phyloP scores from a whole-genome alignment of 2,797 vertebrate species.

The Sphenodon punctatus region DNA sequence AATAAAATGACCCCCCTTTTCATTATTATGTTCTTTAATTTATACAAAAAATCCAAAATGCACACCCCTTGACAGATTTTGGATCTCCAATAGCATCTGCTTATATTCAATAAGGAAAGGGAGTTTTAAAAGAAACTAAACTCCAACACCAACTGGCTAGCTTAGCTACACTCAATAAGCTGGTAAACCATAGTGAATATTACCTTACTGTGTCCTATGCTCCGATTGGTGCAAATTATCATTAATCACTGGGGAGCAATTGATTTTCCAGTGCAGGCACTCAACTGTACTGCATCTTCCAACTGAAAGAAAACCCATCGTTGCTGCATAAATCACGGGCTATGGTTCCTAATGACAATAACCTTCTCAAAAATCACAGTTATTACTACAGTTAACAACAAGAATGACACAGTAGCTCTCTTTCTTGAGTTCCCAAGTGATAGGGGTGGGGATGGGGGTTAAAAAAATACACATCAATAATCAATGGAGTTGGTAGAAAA shows the following conservation, averaged over 20 bases:
- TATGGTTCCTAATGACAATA: neutral
- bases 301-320: neutral
- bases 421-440: constrained; percentile 11
- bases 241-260: neutral
- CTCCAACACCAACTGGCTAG: accelerated
- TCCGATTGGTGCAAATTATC: constrained; percentile 11
- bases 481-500: neutral
- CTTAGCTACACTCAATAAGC: neutral
- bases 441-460: neutral
- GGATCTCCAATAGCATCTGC: neutral
- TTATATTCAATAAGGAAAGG: too few relatives aligned
- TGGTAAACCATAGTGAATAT: neutral
- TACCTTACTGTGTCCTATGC: neutral
- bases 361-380: neutral
- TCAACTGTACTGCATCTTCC: neutral
- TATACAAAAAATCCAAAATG: too few relatives aligned
- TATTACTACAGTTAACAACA: neutral
- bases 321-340: neutral
- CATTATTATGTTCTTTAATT: too few relatives aligned
- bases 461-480: neutral
- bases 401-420: neutral
- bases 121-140: neutral
- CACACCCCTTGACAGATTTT: neutral
- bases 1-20: too few relatives aligned
- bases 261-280: neutral